These are phyloP conservation scores for Aviceda subcristata DNA, from an alignment of 2,113 vertebrate species.

Conservation along the genomic window DNA sequence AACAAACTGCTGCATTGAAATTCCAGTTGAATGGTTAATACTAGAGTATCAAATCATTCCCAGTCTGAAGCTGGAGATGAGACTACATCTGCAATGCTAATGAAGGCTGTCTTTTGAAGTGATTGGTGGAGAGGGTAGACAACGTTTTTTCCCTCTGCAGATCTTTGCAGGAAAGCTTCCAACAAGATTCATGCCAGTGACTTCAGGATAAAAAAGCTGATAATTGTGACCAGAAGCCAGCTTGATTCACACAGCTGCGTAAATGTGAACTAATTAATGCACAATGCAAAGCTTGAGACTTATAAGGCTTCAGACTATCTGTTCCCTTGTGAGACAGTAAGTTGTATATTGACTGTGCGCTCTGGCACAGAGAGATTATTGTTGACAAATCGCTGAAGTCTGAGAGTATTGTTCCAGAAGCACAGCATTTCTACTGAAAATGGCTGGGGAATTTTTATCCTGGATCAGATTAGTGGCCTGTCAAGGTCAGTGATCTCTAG, in stretches of 20 bases:
- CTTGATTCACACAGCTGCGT: neutral
- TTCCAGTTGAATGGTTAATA: neutral
- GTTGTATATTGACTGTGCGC: neutral
- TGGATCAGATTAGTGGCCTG: neutral
- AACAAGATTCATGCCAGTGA: neutral
- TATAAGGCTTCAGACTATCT: neutral
- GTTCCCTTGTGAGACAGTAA: neutral
- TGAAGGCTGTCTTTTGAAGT: neutral
- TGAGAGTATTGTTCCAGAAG: neutral
- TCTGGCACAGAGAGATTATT: neutral
- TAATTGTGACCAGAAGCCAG: neutral
- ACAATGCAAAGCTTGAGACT: neutral
- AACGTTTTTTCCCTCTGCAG: neutral
- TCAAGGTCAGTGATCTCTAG: neutral
- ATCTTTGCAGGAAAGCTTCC: neutral
- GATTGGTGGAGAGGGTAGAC: neutral
- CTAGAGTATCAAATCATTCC: neutral
- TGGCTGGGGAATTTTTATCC: neutral
- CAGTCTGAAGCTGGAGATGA: neutral
- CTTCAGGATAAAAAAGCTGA: neutral
- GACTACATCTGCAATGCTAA: neutral
- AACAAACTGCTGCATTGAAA: neutral
- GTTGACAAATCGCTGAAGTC: neutral
- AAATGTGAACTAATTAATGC: neutral
- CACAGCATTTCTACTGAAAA: neutral